Evolutionary conservation across 2,888 invertebrate genomes (phyloP).

Genomic region (Coleophora deauratella): DNA sequence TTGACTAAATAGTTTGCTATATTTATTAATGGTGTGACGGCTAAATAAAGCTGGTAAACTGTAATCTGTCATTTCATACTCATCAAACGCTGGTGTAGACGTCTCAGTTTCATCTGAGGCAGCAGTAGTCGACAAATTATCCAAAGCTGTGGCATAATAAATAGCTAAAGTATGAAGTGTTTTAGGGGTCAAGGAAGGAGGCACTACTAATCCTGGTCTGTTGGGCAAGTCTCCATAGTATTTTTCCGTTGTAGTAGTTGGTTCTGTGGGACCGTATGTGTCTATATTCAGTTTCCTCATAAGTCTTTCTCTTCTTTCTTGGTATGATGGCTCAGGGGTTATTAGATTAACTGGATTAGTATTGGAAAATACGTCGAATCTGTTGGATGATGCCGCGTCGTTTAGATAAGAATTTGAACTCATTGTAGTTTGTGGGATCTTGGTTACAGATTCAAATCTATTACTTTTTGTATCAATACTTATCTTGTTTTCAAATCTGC

Average conservation of each 20-base stretch:
- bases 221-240: constrained; percentile 55
- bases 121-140: constrained; percentile 66
- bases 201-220: constrained; percentile 78
- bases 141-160: constrained; percentile 83
- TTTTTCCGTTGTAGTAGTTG: constrained; percentile 56
- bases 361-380: constrained; percentile 36
- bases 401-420: constrained; percentile 27
- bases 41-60: constrained; percentile 78
- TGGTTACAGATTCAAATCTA: constrained; percentile 55
- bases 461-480: constrained; percentile 39
- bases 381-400: constrained; percentile 40
- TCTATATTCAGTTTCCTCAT: constrained; percentile 79
- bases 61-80: constrained; percentile 56
- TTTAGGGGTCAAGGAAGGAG: constrained; percentile 84
- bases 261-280: constrained; percentile 55
- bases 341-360: constrained; percentile 29
- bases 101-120: constrained; percentile 44
- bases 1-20: constrained; percentile 59
- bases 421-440: constrained; percentile 51
- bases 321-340: constrained; percentile 60
- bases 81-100: constrained; percentile 42
- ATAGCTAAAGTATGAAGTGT: constrained; percentile 85
- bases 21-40: constrained; percentile 78
- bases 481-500: constrained; percentile 25
- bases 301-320: constrained; percentile 81